Conservation (phyloP, 2,113 vertebrate species). For the Marcusenius ussheri region DNA sequence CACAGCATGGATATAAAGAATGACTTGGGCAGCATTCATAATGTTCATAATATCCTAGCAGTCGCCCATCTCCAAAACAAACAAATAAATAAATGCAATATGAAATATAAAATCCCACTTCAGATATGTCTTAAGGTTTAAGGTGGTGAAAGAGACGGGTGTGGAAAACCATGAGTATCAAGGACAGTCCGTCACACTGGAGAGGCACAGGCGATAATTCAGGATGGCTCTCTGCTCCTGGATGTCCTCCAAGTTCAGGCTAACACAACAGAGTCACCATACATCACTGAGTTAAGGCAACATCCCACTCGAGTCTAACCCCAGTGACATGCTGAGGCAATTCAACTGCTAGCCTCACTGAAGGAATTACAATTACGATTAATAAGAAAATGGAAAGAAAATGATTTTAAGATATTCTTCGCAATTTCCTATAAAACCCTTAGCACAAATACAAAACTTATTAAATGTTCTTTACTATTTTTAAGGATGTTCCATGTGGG, state of each 20-base stretch:
- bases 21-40: slow-evolving; percentile 21
- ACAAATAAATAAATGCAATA: not conserved
- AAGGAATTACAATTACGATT: not conserved
- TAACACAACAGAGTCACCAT: slow-evolving; percentile 22
- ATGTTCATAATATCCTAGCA: slow-evolving; percentile 7
- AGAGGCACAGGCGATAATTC: slow-evolving; percentile 18
- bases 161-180: not conserved
- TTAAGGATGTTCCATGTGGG: not conserved
- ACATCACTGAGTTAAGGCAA: slow-evolving; percentile 19
- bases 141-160: not conserved
- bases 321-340: not conserved
- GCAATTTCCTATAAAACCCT: not conserved
- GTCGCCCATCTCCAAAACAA: not conserved
- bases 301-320: slow-evolving; percentile 9
- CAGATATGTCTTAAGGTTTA: not conserved
- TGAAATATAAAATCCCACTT: not conserved
- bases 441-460: not conserved
- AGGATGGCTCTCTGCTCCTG: slow-evolving; percentile 16
- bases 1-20: not conserved
- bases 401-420: not conserved
- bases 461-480: not conserved
- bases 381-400: not conserved
- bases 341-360: not conserved
- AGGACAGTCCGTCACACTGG: not conserved
- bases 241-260: slow-evolving; percentile 5